Evolutionary conservation across 2,888 invertebrate genomes (phyloP).

Genomic region (Allygus modestus): DNA sequence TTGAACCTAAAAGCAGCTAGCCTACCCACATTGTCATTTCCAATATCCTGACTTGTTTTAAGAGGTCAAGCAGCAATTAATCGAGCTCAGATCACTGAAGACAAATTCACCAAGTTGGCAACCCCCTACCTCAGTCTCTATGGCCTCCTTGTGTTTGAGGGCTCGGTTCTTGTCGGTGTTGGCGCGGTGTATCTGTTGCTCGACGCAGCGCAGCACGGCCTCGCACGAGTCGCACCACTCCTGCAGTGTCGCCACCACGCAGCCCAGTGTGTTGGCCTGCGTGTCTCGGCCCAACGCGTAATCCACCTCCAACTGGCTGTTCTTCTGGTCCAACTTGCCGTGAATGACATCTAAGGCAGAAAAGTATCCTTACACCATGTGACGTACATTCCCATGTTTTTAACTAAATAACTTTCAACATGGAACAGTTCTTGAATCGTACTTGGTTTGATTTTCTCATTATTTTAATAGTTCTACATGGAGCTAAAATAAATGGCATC

Average conservation of each 20-base stretch:
- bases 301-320: slow-evolving; percentile 95
- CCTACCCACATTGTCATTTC: too few relatives aligned
- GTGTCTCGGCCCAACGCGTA: slow-evolving; percentile 97
- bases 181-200: slow-evolving; percentile 91
- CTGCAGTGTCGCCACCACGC: slow-evolving; percentile 88
- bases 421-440: too few relatives aligned
- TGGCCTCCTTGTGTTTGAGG: slow-evolving; percentile 86
- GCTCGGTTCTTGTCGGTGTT: slow-evolving; percentile 91
- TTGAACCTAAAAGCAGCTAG: too few relatives aligned
- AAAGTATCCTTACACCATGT: too few relatives aligned
- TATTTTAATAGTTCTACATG: too few relatives aligned
- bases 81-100: too few relatives aligned
- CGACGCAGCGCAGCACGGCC: slow-evolving; percentile 91
- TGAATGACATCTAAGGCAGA: slow-evolving; percentile 87
- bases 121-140: slow-evolving; percentile 88
- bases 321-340: slow-evolving; percentile 97
- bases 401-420: too few relatives aligned
- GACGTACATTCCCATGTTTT: slow-evolving; percentile 65
- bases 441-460: too few relatives aligned
- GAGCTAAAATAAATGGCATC: too few relatives aligned
- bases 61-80: too few relatives aligned
- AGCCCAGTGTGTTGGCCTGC: slow-evolving; percentile 87
- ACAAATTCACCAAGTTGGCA: too few relatives aligned
- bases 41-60: too few relatives aligned
- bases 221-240: slow-evolving; percentile 96